Evolutionary conservation across 2,888 invertebrate species (phyloP).

Genomic region (Coremacera marginata): DNA sequence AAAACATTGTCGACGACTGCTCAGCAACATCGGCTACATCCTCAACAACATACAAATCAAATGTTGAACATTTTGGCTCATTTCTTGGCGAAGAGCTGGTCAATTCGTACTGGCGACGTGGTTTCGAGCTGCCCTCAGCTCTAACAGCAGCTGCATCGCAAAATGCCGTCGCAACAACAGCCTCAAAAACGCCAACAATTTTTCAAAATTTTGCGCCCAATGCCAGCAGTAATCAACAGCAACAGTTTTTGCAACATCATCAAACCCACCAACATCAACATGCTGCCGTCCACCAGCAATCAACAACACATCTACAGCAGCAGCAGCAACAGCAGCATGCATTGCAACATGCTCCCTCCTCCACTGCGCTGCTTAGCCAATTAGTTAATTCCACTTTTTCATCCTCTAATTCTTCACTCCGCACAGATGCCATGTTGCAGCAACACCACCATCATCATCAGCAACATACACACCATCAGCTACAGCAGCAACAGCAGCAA

Average conservation of each 20-base stretch:
- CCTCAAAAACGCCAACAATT: slow-evolving; percentile 63
- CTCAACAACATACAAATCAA: slow-evolving; percentile 58
- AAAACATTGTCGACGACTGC: slow-evolving; percentile 54
- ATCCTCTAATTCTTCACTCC: slow-evolving; percentile 56
- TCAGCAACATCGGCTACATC: slow-evolving; percentile 42
- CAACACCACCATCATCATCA: slow-evolving; percentile 52
- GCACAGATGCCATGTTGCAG: slow-evolving; percentile 58
- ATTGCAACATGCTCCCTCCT: slow-evolving; percentile 68
- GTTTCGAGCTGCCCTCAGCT: slow-evolving; percentile 72
- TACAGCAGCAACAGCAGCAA: slow-evolving; percentile 47
- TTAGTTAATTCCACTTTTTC: slow-evolving; percentile 69
- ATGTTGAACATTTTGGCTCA: slow-evolving; percentile 80
- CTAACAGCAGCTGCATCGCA: slow-evolving; percentile 38
- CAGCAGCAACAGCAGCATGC: slow-evolving; percentile 52
- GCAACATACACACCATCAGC: slow-evolving; percentile 52
- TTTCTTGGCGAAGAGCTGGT: slow-evolving; percentile 83
- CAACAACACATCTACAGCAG: slow-evolving; percentile 49
- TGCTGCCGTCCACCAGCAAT: slow-evolving; percentile 44
- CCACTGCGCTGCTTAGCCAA: slow-evolving; percentile 71
- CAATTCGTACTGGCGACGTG: slow-evolving; percentile 83
- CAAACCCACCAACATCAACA: slow-evolving; percentile 51
- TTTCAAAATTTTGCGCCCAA: slow-evolving; percentile 58
- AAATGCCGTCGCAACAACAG: slow-evolving; percentile 53
- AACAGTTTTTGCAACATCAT: slow-evolving; percentile 52
- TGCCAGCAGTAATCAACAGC: slow-evolving; percentile 46